A percentile compares a stretch with the other conserved stretches of the same genome.
These are phyloP conservation scores for Rhinoderma darwinii DNA, from an alignment of 2,113 vertebrate species.

Conservation along the genomic window DNA sequence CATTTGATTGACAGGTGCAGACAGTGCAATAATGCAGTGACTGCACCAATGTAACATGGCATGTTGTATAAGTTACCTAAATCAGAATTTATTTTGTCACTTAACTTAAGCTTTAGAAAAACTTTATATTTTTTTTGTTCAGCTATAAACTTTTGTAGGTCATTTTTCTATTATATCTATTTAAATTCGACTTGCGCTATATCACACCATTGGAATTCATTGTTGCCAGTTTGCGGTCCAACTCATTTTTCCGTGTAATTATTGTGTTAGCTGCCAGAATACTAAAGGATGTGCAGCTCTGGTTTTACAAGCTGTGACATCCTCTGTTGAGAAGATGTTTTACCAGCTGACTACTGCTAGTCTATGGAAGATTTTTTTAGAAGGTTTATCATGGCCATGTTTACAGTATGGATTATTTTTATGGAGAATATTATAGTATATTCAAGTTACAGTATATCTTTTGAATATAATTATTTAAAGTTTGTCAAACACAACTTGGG, in stretches of 20 bases:
- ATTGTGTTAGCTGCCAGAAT: slow-evolving; percentile 36
- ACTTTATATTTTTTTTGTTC: background rate
- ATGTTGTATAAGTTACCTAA: background rate
- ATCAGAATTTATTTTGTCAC: background rate
- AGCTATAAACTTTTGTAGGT: background rate
- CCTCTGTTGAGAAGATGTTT: slow-evolving; percentile 38
- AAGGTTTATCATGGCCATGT: background rate
- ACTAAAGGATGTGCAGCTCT: slow-evolving; percentile 35
- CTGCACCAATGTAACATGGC: background rate
- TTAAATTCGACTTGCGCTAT: slow-evolving; percentile 9
- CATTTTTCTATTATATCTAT: background rate
- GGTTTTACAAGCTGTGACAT: slow-evolving; percentile 46
- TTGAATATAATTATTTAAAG: background rate
- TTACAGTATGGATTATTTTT: background rate
- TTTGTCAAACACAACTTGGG: background rate
- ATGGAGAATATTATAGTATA: background rate
- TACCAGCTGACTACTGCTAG: slow-evolving; percentile 15
- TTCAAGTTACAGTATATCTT: background rate
- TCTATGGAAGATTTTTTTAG: background rate
- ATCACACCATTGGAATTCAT: slow-evolving; percentile 19
- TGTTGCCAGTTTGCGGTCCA: slow-evolving; percentile 31
- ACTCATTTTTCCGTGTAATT: slow-evolving; percentile 36
- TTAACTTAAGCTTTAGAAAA: background rate
- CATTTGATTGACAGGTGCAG: no score
- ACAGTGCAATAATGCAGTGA: no score